A percentile compares a stretch with the other conserved stretches of the same genome.
Conservation (phyloP, 2,113 vertebrate genomes). For the Atrichornis clamosus region DNA sequence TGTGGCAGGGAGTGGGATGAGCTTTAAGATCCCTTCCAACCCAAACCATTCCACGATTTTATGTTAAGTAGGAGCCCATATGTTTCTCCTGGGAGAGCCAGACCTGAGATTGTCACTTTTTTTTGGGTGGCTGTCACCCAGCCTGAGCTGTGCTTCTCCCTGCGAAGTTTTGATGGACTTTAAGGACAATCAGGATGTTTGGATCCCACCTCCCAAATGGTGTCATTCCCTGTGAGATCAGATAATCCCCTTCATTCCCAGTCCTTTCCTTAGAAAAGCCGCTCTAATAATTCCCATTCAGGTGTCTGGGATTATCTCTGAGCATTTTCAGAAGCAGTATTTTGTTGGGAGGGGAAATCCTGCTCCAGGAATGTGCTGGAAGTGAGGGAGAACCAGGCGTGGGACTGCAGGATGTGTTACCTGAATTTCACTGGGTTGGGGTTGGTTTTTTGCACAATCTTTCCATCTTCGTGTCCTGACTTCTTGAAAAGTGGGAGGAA, state of each 20-base stretch:
- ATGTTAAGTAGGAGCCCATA: neutral
- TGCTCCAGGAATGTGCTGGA: neutral
- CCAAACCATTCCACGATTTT: neutral
- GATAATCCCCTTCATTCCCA: neutral
- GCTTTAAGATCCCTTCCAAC: neutral
- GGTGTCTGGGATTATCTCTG: neutral
- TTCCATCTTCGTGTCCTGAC: neutral
- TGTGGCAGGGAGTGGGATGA: neutral
- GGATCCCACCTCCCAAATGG: neutral
- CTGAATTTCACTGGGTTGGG: neutral
- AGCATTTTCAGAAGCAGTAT: neutral
- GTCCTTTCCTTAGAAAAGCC: neutral
- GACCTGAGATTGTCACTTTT: neutral
- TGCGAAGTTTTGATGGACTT: neutral
- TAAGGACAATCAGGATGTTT: neutral
- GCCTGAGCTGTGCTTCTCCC: neutral
- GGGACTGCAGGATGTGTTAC: accelerated
- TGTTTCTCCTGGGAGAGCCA: neutral
- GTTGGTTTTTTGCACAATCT: neutral
- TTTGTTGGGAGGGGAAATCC: neutral
- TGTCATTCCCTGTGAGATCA: neutral
- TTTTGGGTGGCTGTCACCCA: neutral
- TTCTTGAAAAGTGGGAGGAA: neutral
- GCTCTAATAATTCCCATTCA: neutral
- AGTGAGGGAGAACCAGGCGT: neutral